phyloP scores from a whole-genome alignment of 2,797 vertebrate species.

The Gymnoscopelus microlampas region DNA sequence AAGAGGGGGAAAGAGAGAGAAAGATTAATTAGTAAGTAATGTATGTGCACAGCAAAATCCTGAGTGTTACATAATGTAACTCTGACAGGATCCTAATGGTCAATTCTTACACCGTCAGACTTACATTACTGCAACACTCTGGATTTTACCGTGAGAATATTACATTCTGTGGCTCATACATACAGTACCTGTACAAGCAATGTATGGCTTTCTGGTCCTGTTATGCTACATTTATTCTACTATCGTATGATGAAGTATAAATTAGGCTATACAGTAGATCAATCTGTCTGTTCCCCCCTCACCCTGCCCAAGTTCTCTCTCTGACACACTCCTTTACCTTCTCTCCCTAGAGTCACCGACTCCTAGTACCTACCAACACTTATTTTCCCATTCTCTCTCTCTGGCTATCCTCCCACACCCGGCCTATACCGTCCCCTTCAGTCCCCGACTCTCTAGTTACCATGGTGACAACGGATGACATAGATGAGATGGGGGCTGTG shows the following conservation, averaged over 20 bases:
- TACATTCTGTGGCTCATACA: too few species aligned
- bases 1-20: not conserved
- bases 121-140: too few species aligned
- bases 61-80: too few species aligned
- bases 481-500: constrained; percentile 25
- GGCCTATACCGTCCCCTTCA: not conserved
- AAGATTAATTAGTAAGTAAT: not conserved
- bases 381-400: not conserved
- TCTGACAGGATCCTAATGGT: too few species aligned
- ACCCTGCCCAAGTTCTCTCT: constrained; percentile 8
- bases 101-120: too few species aligned
- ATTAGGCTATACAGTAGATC: constrained; percentile 30
- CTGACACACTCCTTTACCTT: not conserved
- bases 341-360: not conserved
- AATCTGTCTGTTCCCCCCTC: constrained; percentile 22
- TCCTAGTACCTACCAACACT: not conserved
- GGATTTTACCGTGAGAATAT: too few species aligned
- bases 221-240: too few species aligned
- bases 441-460: constrained; percentile 51
- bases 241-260: too few species aligned
- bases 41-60: too few species aligned
- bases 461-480: constrained; percentile 56
- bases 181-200: constrained; percentile 39
- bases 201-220: constrained; percentile 42
- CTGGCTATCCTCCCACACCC: constrained; percentile 1